phyloP scores from a whole-genome alignment of 2,113 vertebrate genomes.

The Mirounga angustirostris region DNA sequence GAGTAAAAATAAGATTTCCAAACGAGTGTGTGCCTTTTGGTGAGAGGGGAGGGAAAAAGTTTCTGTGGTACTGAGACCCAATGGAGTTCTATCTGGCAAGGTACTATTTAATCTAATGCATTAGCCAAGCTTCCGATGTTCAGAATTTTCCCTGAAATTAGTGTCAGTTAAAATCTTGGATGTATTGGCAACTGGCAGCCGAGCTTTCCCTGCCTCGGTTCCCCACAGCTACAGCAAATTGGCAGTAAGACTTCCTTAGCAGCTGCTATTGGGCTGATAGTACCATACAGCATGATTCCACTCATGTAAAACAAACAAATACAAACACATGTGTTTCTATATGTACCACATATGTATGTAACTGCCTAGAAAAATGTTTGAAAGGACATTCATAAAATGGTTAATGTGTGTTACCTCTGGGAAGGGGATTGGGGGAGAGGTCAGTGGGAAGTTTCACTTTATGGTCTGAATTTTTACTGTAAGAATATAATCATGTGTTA shows the following conservation, averaged over 20 bases:
- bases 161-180: conserved; percentile 43
- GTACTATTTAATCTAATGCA: not conserved
- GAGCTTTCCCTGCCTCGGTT: conserved; percentile 44
- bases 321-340: not conserved
- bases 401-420: not conserved
- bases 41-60: not conserved
- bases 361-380: not conserved
- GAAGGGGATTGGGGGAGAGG: not conserved
- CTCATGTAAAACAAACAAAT: conserved; percentile 12
- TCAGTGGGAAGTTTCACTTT: not conserved
- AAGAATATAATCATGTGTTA: not conserved
- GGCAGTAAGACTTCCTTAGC: conserved; percentile 48
- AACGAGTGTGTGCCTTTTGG: not conserved
- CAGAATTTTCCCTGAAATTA: not conserved
- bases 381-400: not conserved
- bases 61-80: not conserved
- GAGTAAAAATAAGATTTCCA: conserved; percentile 37
- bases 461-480: not conserved
- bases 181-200: conserved; percentile 32
- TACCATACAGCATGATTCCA: not conserved
- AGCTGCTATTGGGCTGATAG: conserved; percentile 61
- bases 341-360: not conserved
- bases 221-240: conserved; percentile 67
- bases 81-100: not conserved
- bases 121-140: not conserved